Base-by-base conservation (phyloP, 92 coral and sea anemone species). In the Epizoanthus rinbou region DNA sequence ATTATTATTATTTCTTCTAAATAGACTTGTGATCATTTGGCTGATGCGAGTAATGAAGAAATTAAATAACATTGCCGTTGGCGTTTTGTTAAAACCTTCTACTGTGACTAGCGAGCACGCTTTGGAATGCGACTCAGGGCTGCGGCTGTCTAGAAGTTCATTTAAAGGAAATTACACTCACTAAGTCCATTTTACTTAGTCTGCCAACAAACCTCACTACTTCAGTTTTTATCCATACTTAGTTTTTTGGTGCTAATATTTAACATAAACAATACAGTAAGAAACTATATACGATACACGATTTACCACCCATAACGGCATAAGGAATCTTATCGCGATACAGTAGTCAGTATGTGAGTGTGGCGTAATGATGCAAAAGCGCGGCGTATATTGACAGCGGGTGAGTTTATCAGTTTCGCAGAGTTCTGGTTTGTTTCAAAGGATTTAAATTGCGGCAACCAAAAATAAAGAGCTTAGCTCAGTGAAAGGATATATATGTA, bases 401-500 rank as follows among this genome's bases (percentile, higher is more conserved):
- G n/a, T 4, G 47, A 67, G 22, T 67, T 28, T 31, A 28, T 47
- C 54, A 47, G 54, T 31, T 67, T 67, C 45, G 31, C 17, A 3
- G 72, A 14, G 31, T 33, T 6, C 72, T 67, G 72, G 72, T 28
- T 67, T 67, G 39, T 67, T 18, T 31, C 72, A 67, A 67, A n/a
- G 16, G 18, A 31, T 0, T 67, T 67, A 16, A 67, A 1, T 21
- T 21, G 24, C 54, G 24, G n/a, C 72, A 41, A 67, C 72, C 72
- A 64, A 67, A 67, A 67, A 67, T 33, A 33, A 67, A 67, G 72
- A 67, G 72, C 72, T 67, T 33, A 67, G 72, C 72, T 67, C n/a
- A 67, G 72, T 67, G 72, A 33, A 33, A 67, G 47, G 47, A 67
- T 15, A 67, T 15, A 67, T 33, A 67, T 8, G 8, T 9, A 41